Evolutionary conservation across 2,797 vertebrate genomes (phyloP), one percentile per base, ranked within the genome.

Genomic region (Protosalanx chinensis): DNA sequence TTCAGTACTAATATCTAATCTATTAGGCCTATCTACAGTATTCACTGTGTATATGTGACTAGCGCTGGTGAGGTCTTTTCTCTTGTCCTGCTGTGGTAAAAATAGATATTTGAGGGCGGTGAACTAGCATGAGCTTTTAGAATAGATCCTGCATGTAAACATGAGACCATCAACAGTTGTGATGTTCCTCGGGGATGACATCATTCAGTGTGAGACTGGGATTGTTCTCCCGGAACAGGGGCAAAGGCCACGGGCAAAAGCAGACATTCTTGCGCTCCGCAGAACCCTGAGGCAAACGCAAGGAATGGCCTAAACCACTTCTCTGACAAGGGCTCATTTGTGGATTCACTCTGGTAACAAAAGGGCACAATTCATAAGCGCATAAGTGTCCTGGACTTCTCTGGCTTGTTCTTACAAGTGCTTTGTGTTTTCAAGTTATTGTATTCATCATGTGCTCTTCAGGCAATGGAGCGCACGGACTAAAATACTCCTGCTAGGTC

Each of bases 311-410:
- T 74, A 41, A 49, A 76, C 71, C 66, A 66, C 62, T 86, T 35
- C 68, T 72, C 51, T 66, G 76, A 81, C 81, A 84, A 79, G 77
- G 77, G 64, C 71, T 82, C 64, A 27, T 82, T 83, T 81, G 72
- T 81, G 62, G 73, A 74, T 60, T 67, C 53, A 32, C 72, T 79
- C 41, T 29, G 32, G 33, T 41, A 78, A 82, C 76, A 83, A 81
- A 82, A 73, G 58, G 32, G 51, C 27, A 71, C 67, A 70, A 80
- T 82, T 85, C 70, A 77, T 73, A 68, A 72, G 74, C 49, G 63
- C 62, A 63, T 71, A 69, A 67, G 74, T 66, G 33, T 74, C 72
- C 56, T 72, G n/a, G 74, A 70, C 75, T 53, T 77, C 73, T 71
- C 46, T 73, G 12, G 7, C 35, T 67, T 68, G 71, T 68, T 30